phyloP scores from a whole-genome alignment of 2,888 invertebrate species.

The Diplazon laetatorius region DNA sequence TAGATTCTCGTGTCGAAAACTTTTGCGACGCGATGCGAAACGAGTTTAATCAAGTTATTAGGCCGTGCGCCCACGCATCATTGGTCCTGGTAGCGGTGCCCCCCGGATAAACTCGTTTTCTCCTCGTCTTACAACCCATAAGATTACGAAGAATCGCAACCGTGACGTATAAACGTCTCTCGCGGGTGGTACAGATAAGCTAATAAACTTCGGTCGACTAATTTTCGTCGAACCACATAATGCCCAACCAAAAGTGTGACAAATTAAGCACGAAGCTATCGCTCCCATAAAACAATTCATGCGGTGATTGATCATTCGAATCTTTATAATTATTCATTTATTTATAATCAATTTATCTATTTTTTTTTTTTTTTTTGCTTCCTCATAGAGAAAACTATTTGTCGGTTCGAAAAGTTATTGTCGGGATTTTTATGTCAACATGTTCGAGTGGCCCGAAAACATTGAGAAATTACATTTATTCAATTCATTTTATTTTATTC shows the following conservation, averaged over 20 bases:
- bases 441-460: too few species aligned
- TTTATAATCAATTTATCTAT: too few species aligned
- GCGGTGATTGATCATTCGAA: neutral
- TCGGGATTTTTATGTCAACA: too few species aligned
- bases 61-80: constrained; percentile 72
- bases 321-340: neutral
- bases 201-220: neutral
- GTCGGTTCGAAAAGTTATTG: too few species aligned
- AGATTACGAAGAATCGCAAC: constrained; percentile 10
- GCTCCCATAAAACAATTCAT: neutral
- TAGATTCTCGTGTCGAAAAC: constrained; percentile 24
- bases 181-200: constrained; percentile 15
- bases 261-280: neutral
- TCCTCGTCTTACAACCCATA: constrained; percentile 12
- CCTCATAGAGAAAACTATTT: too few species aligned
- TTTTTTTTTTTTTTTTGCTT: too few species aligned
- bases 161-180: neutral
- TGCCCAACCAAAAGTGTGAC: neutral
- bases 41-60: constrained; percentile 77
- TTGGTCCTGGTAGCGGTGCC: constrained; percentile 50
- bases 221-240: neutral
- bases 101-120: constrained; percentile 26
- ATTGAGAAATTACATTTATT: too few species aligned
- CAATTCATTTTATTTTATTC: too few species aligned
- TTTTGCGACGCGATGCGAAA: constrained; percentile 64